phyloP scores from a whole-genome alignment of 2,797 vertebrate genomes.

The Galagoides demidoff region DNA sequence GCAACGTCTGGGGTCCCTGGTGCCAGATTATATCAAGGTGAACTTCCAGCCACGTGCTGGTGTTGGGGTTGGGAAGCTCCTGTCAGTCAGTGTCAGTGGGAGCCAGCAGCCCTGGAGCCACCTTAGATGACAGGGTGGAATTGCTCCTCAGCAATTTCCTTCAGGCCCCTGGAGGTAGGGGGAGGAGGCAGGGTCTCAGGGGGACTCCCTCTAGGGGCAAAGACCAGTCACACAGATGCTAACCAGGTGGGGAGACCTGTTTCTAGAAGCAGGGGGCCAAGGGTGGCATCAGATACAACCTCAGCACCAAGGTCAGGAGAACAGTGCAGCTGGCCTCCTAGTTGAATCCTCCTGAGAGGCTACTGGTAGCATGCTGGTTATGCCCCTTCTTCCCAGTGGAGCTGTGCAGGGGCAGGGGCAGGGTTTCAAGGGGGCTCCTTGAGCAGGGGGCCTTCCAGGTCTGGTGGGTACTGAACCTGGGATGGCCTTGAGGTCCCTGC shows the following conservation, averaged over 20 bases:
- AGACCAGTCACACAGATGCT: background rate
- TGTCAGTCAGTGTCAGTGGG: accelerated
- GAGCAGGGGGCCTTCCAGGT: background rate
- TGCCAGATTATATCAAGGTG: background rate
- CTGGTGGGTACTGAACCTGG: background rate
- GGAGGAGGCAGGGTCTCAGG: background rate
- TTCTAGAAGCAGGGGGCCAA: background rate
- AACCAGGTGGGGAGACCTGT: background rate
- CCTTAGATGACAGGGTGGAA: background rate
- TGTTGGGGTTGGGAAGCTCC: background rate
- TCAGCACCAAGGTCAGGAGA: conserved; percentile 5
- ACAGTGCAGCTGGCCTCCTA: background rate
- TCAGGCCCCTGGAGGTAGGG: background rate
- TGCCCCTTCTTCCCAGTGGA: background rate
- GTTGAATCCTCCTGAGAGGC: background rate
- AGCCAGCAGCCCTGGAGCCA: background rate
- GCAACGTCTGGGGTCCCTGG: background rate
- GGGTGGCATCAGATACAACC: background rate
- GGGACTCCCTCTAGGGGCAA: background rate
- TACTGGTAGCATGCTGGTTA: background rate
- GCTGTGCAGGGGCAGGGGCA: background rate
- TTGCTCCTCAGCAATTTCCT: accelerated
- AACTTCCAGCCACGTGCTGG: background rate
- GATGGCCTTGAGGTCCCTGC: background rate
- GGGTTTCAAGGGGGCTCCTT: background rate